Evolutionary conservation across 1,140 invertebrate genomes (phyloP).

Genomic region (Drosophila lacertosa): DNA sequence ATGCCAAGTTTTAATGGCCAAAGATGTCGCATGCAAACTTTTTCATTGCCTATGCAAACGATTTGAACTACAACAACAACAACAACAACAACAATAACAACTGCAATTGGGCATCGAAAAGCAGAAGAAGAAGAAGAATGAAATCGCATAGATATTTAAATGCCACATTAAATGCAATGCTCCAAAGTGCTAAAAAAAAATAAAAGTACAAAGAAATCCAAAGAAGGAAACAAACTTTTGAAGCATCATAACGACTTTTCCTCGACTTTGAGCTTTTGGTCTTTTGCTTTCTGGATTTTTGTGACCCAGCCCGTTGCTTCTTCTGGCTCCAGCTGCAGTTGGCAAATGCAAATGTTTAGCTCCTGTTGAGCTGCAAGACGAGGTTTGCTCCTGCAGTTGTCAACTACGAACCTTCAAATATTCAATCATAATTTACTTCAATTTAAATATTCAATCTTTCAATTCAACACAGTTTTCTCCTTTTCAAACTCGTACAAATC

Average conservation of each 20-base stretch:
- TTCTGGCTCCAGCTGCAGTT: slow-evolving; percentile 1
- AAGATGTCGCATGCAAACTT: slow-evolving; percentile 48
- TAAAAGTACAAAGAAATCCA: too few species aligned
- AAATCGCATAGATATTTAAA: slow-evolving; percentile 52
- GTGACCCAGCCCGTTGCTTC: not conserved
- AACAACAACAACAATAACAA: slow-evolving; percentile 17
- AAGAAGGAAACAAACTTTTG: slow-evolving; percentile 13
- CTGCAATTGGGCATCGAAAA: slow-evolving; percentile 2
- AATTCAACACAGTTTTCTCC: too few species aligned
- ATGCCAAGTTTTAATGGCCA: slow-evolving; percentile 43
- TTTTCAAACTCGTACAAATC: too few species aligned
- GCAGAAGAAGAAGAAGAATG: slow-evolving; percentile 11
- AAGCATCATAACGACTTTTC: slow-evolving; percentile 20
- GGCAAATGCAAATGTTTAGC: slow-evolving; percentile 16
- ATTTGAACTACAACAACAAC: slow-evolving; percentile 33
- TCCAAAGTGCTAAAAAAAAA: slow-evolving; percentile 13
- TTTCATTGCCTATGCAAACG: slow-evolving; percentile 68
- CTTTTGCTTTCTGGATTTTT: not conserved
- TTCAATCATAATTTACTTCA: too few species aligned
- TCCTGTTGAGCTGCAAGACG: not conserved
- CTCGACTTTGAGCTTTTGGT: not conserved
- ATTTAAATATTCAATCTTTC: too few species aligned
- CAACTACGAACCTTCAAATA: too few species aligned
- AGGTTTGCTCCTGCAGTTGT: not conserved
- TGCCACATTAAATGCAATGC: slow-evolving; percentile 62